Conservation (phyloP, 1,140 invertebrate genomes). For the Ceratina japonica region DNA sequence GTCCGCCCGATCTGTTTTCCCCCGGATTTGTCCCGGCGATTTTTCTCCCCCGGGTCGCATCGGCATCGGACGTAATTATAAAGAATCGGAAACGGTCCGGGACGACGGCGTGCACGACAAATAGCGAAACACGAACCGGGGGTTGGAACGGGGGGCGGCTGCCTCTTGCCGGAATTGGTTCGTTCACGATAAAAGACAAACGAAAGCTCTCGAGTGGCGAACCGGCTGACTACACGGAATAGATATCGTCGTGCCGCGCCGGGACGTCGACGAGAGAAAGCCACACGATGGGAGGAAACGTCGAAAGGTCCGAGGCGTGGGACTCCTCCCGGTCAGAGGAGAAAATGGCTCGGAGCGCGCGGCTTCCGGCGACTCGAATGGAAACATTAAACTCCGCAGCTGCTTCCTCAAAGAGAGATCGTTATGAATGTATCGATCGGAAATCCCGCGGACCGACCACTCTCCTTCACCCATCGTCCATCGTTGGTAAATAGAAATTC, state of each 20-base stretch:
- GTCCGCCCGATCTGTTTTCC: too few relatives aligned
- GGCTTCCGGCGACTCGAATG: slow-evolving; percentile 20
- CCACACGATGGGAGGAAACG: slow-evolving; percentile 25
- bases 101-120: slow-evolving; percentile 61
- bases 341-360: background rate
- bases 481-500: background rate
- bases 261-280: slow-evolving; percentile 44
- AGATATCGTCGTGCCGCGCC: slow-evolving; percentile 42
- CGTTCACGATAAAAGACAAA: slow-evolving; percentile 58
- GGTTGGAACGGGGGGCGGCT: slow-evolving; percentile 22
- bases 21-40: too few relatives aligned
- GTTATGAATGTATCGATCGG: slow-evolving; percentile 17
- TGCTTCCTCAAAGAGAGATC: slow-evolving; percentile 7
- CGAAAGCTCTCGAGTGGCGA: slow-evolving; percentile 47
- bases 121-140: slow-evolving; percentile 28
- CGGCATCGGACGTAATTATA: background rate
- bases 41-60: too few relatives aligned
- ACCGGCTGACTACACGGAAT: slow-evolving; percentile 16
- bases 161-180: slow-evolving; percentile 43
- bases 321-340: slow-evolving; percentile 8
- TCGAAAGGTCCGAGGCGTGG: slow-evolving; percentile 34
- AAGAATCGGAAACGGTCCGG: slow-evolving; percentile 1
- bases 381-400: slow-evolving; percentile 54
- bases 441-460: background rate
- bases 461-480: background rate